A percentile compares a stretch with the other conserved stretches of the same genome.
Evolutionary conservation across 2,113 vertebrate genomes (phyloP).

Genomic region (Manacus vitellinus): DNA sequence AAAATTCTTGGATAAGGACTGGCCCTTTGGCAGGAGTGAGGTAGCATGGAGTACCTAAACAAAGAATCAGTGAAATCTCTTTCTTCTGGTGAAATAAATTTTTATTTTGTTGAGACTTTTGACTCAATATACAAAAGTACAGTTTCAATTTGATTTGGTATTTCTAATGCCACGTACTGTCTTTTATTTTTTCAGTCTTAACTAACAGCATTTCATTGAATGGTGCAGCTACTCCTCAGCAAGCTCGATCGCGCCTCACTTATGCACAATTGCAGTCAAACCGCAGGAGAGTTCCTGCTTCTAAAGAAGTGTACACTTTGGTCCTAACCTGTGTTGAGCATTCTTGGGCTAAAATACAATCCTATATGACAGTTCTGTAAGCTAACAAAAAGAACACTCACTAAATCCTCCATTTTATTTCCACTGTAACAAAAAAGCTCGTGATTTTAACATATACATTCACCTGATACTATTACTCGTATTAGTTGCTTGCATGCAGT

Average conservation of each 20-base stretch:
- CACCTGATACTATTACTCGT: background rate
- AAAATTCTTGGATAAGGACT: background rate
- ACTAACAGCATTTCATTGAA: background rate
- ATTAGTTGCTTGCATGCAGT: background rate
- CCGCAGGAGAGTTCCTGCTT: background rate
- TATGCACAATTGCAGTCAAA: background rate
- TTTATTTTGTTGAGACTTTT: background rate
- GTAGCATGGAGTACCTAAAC: background rate
- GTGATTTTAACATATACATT: background rate
- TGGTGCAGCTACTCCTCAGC: background rate
- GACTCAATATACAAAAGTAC: background rate
- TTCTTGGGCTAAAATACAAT: constrained; percentile 11
- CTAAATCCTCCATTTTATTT: background rate
- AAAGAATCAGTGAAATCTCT: background rate
- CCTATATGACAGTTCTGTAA: background rate
- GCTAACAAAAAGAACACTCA: background rate
- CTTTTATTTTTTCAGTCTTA: background rate
- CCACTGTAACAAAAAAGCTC: background rate
- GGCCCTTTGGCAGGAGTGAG: background rate
- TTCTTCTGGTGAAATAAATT: background rate
- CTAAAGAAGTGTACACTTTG: background rate
- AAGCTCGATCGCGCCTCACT: constrained; percentile 15
- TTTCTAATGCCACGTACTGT: background rate
- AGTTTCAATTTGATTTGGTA: background rate
- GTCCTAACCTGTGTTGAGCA: background rate